Evolutionary conservation across 1,140 invertebrate species (phyloP), one percentile per base, ranked within the genome.

Genomic region (Dreissena rostriformis): DNA sequence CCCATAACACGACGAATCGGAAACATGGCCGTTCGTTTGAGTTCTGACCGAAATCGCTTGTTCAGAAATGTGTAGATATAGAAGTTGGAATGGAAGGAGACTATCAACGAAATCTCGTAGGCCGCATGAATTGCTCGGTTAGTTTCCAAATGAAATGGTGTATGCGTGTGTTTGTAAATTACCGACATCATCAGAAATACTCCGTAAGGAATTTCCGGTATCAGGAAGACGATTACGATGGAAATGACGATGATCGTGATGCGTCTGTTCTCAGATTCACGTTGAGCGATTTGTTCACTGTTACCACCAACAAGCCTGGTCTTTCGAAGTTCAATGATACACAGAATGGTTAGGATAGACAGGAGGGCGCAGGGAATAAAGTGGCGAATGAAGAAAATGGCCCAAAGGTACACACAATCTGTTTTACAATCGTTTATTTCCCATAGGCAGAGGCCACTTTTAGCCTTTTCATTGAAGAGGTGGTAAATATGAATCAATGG

Each of bases 201-300:
- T 12, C 82, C 82, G 29, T 77, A 84, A 22, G 82, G 82, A 14
- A 77, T 70, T 72, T 84, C 82, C 5, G 81, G 73, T 49, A 83
- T 70, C 26, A 83, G 63, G 29, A 83, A 83, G 15, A 83, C 55
- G 28, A 77, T 71, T 8, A 71, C 65, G 57, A 83, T 61, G 1
- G 49, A 49, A 15, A 29, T 68, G 4, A 83, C 81, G 22, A 83
- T 83, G 65, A 70, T 39, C 0, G 81, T 65, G 1, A 70, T 61
- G 4, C 81, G 51, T 15, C 53, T 29, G 63, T 84, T 84, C 67
- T 83, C 63, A 12, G 19, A 22, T 12, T 29, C 53, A 49, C 55
- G 29, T 39, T 17, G 55, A 26, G 52, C 65, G 24, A 66, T 55
- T 71, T 83, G 81, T 55, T 49, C 66, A 2, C n/a, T 4, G 22